Conservation (phyloP, 2,113 vertebrate species). For the Corythaeola cristata region DNA sequence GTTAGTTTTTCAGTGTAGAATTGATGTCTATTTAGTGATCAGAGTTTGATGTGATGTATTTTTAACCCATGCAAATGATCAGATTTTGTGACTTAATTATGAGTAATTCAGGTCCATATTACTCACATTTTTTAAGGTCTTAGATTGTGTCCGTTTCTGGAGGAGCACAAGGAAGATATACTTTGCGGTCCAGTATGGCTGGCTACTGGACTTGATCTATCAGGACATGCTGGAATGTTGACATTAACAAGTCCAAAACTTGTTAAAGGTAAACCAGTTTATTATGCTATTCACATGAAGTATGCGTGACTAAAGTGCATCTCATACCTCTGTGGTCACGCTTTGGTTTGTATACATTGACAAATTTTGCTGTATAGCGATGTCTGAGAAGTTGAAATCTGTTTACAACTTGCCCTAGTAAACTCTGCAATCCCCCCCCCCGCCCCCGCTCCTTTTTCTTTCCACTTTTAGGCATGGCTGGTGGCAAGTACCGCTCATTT, state of each 20-base stretch:
- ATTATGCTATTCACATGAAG: background rate
- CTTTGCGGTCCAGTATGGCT: conserved; percentile 97
- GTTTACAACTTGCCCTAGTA: background rate
- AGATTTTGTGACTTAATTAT: background rate
- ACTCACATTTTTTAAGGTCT: conserved; percentile 78
- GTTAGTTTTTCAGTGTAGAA: background rate
- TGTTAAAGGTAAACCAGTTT: conserved; percentile 87
- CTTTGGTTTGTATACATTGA: background rate
- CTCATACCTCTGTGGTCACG: background rate
- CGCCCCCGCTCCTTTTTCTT: background rate
- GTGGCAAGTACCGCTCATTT: conserved; percentile 98
- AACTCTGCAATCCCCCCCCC: background rate
- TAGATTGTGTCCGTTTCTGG: conserved; percentile 91
- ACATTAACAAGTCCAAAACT: conserved; percentile 97
- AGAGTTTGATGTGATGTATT: background rate
- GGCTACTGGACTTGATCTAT: conserved; percentile 95
- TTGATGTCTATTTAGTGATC: background rate
- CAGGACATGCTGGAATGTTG: conserved; percentile 96
- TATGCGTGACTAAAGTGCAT: background rate
- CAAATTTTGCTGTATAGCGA: background rate
- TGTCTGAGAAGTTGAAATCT: background rate
- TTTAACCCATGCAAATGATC: background rate
- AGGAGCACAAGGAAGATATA: conserved; percentile 98
- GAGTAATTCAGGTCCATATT: background rate
- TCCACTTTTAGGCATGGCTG: conserved; percentile 87